Evolutionary conservation across 2,797 vertebrate species (phyloP), one percentile per base, ranked within the genome.

Genomic region (Enoplosus armatus): DNA sequence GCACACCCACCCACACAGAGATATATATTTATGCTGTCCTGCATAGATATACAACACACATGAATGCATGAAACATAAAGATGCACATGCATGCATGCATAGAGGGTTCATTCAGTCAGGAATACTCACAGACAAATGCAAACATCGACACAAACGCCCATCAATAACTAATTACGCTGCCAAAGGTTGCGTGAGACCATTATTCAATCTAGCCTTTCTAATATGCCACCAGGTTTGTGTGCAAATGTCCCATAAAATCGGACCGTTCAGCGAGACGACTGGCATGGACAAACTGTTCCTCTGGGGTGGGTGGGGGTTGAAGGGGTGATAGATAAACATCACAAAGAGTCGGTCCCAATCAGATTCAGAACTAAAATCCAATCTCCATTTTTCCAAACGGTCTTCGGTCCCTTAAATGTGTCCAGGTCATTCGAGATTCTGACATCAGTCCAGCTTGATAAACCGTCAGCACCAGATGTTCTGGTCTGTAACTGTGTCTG

Each of bases 401-500:
- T 51, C 50, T 69, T 77, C 71, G 65, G 77, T 85, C 68, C 82
- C 72, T 47, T 54, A 66, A 83, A 82, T 11, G 80, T 76, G 54
- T 84, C 9, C 11, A 14, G 58, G 54, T 72, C 74, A 39, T 80
- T 70, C 56, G 6, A 31, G 70, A 87, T 76, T 82, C 73, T 64
- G 73, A 67, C 76, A 6, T 70, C 64, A 54, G 33, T 12, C 55
- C 51, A 20, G n/a, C 54, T 29, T 50, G 77, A 72, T 79, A 63
- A 84, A 79, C 75, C 79, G 78, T 80, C 82, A 77, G 65, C 47
- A n/a, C 78, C 24, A 37, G 43, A 73, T 53, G 56, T 54, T 67
- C 60, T 35, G n/a, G n/a, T n/a, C n/a, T n/a, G n/a, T n/a, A n/a
- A n/a, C n/a, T n/a, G n/a, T n/a, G n/a, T n/a, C n/a, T n/a, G n/a